These are phyloP conservation scores for Tragelaphus scriptus DNA, from an alignment of 2,113 vertebrate genomes.

Conservation along the genomic window DNA sequence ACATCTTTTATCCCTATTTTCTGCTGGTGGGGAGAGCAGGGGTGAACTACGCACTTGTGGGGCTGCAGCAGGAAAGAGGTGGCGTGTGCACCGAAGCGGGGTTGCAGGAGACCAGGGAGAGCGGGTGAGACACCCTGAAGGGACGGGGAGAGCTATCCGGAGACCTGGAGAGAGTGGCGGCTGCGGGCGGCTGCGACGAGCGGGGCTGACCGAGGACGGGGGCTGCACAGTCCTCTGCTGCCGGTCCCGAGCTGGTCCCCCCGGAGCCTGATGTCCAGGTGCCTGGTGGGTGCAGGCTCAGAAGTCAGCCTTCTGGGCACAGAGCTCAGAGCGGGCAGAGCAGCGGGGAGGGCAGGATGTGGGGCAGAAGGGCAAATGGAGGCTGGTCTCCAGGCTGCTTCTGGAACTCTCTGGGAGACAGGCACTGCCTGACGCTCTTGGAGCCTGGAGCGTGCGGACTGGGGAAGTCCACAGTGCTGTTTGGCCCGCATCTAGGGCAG, in stretches of 20 bases:
- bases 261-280: accelerated
- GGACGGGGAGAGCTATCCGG: accelerated
- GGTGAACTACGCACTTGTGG: accelerated
- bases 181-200: accelerated
- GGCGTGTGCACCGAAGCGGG: too few relatives aligned
- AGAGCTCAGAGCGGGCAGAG: neutral
- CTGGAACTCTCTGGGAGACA: neutral
- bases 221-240: accelerated
- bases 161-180: neutral
- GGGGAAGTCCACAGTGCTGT: neutral
- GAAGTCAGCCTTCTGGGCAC: neutral
- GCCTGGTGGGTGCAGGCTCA: neutral
- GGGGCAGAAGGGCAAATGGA: neutral
- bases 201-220: accelerated
- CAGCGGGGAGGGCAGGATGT: too few relatives aligned
- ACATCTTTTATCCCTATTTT: neutral
- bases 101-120: neutral
- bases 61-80: neutral
- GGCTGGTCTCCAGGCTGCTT: neutral
- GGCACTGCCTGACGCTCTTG: neutral
- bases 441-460: neutral
- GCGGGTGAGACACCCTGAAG: neutral
- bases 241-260: neutral
- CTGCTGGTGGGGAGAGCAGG: neutral
- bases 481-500: too few relatives aligned